Evolutionary conservation across 1,140 invertebrate species (phyloP).

Genomic region (Drosophila mauritiana): DNA sequence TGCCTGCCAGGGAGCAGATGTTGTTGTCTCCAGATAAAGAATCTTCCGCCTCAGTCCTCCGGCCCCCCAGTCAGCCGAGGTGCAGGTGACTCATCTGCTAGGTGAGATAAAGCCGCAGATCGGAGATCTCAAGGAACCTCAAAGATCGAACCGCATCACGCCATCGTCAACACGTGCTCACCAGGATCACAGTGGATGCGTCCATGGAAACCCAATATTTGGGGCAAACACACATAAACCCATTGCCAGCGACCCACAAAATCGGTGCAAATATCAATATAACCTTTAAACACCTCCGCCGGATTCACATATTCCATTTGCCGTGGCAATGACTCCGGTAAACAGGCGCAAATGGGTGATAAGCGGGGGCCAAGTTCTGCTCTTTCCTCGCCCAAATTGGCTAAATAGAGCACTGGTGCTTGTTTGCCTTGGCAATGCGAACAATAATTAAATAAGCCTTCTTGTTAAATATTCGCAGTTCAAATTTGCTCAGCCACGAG

Average conservation of each 20-base stretch:
- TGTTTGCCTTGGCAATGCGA: slow-evolving; percentile 60
- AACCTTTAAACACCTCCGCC: slow-evolving; percentile 69
- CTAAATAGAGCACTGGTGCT: slow-evolving; percentile 54
- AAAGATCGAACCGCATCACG: slow-evolving; percentile 46
- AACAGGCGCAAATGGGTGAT: slow-evolving; percentile 24
- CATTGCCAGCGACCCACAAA: slow-evolving; percentile 76
- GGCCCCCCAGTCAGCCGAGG: neutral
- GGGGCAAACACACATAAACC: slow-evolving; percentile 57
- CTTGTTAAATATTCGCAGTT: slow-evolving; percentile 65
- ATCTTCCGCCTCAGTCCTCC: slow-evolving; percentile 13
- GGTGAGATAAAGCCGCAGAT: slow-evolving; percentile 56
- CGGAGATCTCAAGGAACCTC: slow-evolving; percentile 12
- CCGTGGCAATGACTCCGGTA: slow-evolving; percentile 51
- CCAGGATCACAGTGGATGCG: slow-evolving; percentile 31
- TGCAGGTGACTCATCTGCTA: slow-evolving; percentile 51
- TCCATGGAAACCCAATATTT: slow-evolving; percentile 56
- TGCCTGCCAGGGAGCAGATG: slow-evolving; percentile 40
- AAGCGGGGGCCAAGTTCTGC: slow-evolving; percentile 16
- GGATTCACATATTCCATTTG: slow-evolving; percentile 24
- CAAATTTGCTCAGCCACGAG: slow-evolving; percentile 50
- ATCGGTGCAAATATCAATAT: slow-evolving; percentile 66
- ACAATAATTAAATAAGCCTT: slow-evolving; percentile 76
- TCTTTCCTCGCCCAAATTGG: slow-evolving; percentile 20
- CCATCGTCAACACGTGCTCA: slow-evolving; percentile 30
- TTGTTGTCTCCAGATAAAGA: slow-evolving; percentile 57